Evolutionary conservation across 2,888 invertebrate genomes (phyloP).

Genomic region (Heliconius sara): DNA sequence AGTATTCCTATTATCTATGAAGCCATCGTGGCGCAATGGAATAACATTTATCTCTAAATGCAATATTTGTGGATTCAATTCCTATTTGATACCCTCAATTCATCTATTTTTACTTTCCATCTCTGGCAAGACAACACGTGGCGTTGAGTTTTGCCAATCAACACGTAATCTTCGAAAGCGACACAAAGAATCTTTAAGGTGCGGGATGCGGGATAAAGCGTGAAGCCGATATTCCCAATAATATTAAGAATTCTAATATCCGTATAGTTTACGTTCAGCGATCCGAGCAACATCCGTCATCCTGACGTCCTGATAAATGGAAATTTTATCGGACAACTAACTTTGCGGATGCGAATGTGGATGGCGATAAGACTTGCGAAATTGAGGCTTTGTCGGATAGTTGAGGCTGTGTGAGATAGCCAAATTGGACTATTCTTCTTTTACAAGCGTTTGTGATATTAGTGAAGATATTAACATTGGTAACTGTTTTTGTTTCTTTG

Average conservation of each 20-base stretch:
- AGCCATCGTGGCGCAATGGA: no score
- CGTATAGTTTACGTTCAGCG: slow-evolving; percentile 15
- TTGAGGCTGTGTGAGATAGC: slow-evolving; percentile 12
- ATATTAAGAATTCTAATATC: slow-evolving; percentile 1
- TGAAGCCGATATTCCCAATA: background rate
- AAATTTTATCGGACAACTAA: slow-evolving; percentile 32
- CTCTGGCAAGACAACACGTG: no score
- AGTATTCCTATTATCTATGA: no score
- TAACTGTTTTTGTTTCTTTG: background rate
- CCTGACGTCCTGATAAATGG: slow-evolving; percentile 32
- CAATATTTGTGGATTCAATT: no score
- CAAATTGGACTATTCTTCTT: slow-evolving; percentile 26
- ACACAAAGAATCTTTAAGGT: no score
- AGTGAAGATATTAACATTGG: background rate
- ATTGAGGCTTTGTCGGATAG: slow-evolving; percentile 29
- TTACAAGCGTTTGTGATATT: background rate
- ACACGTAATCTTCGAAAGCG: no score
- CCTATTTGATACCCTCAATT: no score
- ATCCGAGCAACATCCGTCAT: slow-evolving; percentile 24
- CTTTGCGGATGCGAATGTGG: slow-evolving; percentile 20
- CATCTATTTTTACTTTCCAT: no score
- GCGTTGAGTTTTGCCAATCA: no score
- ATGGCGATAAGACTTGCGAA: slow-evolving; percentile 30
- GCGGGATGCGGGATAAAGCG: background rate
- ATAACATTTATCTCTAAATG: no score